Evolutionary conservation across 2,113 vertebrate genomes (phyloP).

Genomic region (Girardinichthys multiradiatus): DNA sequence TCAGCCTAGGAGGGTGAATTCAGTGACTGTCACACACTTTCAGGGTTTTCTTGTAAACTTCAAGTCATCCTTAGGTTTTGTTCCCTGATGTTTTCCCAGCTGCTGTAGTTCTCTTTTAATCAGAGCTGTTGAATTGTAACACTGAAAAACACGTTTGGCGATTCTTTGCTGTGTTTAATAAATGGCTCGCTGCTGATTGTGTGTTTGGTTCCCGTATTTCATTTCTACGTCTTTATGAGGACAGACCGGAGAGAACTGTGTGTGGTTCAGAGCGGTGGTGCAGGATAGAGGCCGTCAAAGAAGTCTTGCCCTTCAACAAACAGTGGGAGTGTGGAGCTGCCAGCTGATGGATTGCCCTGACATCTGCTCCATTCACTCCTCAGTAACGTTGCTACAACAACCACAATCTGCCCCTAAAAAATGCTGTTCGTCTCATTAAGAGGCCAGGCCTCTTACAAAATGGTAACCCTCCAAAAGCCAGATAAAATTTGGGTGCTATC

Average conservation of each 20-base stretch:
- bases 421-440: slow-evolving; percentile 85
- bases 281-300: slow-evolving; percentile 73
- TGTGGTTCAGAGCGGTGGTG: slow-evolving; percentile 70
- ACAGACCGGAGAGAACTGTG: slow-evolving; percentile 24
- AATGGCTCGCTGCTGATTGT: slow-evolving; percentile 6
- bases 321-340: slow-evolving; percentile 70
- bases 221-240: background rate
- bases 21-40: too few species aligned
- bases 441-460: slow-evolving; percentile 86
- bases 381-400: slow-evolving; percentile 89
- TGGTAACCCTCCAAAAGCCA: slow-evolving; percentile 90
- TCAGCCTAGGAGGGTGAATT: too few species aligned
- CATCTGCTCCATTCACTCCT: slow-evolving; percentile 90
- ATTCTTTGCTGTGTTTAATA: slow-evolving; percentile 22
- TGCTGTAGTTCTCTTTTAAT: too few species aligned
- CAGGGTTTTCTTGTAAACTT: too few species aligned
- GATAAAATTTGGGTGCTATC: slow-evolving; percentile 82
- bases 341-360: slow-evolving; percentile 89
- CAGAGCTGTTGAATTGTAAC: too few species aligned
- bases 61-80: too few species aligned
- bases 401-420: slow-evolving; percentile 83
- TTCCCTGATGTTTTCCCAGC: too few species aligned
- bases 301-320: slow-evolving; percentile 34
- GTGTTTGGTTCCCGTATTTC: slow-evolving; percentile 16
- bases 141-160: too few species aligned